phyloP scores from a whole-genome alignment of 2,797 vertebrate genomes.

The Salmo trutta region DNA sequence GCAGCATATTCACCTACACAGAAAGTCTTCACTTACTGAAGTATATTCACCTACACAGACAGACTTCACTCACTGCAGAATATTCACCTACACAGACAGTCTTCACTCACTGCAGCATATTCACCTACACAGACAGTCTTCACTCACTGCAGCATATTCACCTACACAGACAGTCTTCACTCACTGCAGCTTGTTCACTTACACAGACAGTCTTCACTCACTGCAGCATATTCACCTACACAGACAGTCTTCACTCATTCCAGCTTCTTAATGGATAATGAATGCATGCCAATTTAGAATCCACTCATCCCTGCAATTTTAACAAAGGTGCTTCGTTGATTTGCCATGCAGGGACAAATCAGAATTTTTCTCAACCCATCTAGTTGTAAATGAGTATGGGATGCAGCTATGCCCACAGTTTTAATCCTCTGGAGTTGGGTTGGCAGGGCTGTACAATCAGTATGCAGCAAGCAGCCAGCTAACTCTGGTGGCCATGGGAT shows the following conservation, averaged over 20 bases:
- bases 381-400: conserved; percentile 32
- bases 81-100: no score
- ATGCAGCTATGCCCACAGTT: conserved; percentile 27
- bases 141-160: no score
- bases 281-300: not conserved
- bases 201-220: no score
- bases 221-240: no score
- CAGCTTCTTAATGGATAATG: not conserved
- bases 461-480: conserved; percentile 36
- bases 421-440: conserved; percentile 25
- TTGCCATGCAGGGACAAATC: conserved; percentile 22
- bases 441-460: conserved; percentile 32
- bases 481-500: conserved; percentile 3
- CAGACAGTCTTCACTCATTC: conserved; percentile 10
- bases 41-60: no score
- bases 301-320: conserved; percentile 3
- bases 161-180: no score
- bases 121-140: no score
- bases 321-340: conserved; percentile 7
- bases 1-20: no score
- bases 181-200: no score
- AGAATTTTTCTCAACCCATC: conserved; percentile 17
- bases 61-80: no score
- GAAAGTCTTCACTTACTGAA: no score
- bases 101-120: no score